phyloP scores from a whole-genome alignment of 2,888 invertebrate species.

The Trachelus troglodyta region DNA sequence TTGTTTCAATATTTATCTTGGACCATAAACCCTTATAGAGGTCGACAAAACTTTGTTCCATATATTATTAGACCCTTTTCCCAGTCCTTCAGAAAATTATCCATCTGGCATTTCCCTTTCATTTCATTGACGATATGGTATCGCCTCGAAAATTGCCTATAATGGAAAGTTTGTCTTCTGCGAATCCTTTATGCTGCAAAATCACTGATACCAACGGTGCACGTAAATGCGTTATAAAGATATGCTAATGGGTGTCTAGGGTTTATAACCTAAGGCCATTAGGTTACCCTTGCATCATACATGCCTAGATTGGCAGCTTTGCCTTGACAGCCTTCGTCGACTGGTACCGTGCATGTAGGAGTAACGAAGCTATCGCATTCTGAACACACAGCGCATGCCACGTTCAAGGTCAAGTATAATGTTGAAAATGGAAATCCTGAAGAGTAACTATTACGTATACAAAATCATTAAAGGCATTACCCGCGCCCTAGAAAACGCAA shows the following conservation, averaged over 20 bases:
- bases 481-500: neutral
- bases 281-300: neutral
- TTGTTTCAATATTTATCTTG: too few species aligned
- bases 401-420: neutral
- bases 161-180: neutral
- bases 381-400: neutral
- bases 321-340: neutral
- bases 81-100: neutral
- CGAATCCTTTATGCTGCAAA: neutral
- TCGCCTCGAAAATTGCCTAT: neutral
- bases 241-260: neutral
- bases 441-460: neutral
- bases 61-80: neutral
- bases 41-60: too few species aligned
- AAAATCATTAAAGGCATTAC: neutral
- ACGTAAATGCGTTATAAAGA: neutral
- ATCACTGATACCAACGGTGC: neutral
- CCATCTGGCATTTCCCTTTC: neutral
- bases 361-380: neutral
- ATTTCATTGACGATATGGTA: neutral
- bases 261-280: neutral
- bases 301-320: neutral
- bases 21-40: too few species aligned
- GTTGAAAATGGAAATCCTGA: neutral
- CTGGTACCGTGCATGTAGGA: neutral